Conservation (phyloP, 2,888 invertebrate genomes). For the Diarsia brunnea region DNA sequence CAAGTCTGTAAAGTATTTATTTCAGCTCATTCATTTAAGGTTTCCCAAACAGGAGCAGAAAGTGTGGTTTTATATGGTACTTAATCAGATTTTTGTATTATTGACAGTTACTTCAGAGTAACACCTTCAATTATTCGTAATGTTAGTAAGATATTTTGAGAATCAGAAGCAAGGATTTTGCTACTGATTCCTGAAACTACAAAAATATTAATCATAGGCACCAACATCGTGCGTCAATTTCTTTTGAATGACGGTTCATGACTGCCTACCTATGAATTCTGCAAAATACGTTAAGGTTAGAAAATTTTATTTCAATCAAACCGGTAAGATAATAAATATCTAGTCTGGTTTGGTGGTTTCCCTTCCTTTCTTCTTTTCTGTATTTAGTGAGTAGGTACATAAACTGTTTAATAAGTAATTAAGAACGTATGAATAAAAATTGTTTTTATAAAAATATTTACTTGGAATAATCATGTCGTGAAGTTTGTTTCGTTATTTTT, state of each 20-base stretch:
- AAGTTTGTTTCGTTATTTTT: background rate
- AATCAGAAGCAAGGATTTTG: background rate
- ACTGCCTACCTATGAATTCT: background rate
- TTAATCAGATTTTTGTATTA: background rate
- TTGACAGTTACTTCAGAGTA: background rate
- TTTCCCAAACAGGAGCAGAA: background rate
- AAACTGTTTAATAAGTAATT: background rate
- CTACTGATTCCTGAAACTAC: background rate
- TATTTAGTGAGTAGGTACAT: too few relatives aligned
- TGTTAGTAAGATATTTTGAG: background rate
- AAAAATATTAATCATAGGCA: background rate
- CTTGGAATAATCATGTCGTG: background rate
- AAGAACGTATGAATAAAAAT: background rate
- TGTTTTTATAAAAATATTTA: background rate
- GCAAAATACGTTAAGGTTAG: background rate
- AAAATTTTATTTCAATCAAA: background rate
- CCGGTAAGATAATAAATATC: background rate
- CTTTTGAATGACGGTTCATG: conserved; percentile 60
- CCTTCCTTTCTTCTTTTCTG: too few relatives aligned
- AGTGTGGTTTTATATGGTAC: background rate
- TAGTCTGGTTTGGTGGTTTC: background rate
- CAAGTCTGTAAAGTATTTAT: background rate
- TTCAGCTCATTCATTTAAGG: background rate
- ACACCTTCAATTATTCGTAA: background rate
- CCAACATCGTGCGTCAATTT: conserved; percentile 68